These are phyloP conservation scores for Rhopilema esculentum DNA, from an alignment of 30 jellyfish, hydroid and myxozoan species.

Conservation along the genomic window DNA sequence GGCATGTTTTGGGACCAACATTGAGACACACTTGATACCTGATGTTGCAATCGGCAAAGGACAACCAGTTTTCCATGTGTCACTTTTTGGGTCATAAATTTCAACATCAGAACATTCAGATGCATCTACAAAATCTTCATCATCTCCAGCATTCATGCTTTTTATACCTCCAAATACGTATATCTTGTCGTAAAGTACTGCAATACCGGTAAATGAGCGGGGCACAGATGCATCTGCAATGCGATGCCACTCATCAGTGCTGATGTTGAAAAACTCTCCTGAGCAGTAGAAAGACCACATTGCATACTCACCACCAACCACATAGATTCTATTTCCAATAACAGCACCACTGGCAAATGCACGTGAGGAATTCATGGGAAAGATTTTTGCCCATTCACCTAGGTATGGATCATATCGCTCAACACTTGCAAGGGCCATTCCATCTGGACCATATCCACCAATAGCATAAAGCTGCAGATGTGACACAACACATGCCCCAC, in stretches of 20 bases:
- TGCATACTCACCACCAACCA: conserved; percentile 98
- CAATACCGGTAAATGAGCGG: conserved; percentile 83
- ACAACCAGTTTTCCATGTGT: conserved; percentile 76
- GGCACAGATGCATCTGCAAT: conserved; percentile 91
- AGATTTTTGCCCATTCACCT: conserved; percentile 96
- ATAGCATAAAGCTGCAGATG: conserved; percentile 89
- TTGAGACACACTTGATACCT: conserved; percentile 76
- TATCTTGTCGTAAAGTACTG: conserved; percentile 58
- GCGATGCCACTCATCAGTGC: conserved; percentile 90
- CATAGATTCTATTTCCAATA: conserved; percentile 86
- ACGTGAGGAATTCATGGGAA: conserved; percentile 94
- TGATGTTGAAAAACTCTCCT: conserved; percentile 88
- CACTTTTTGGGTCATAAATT: conserved; percentile 61
- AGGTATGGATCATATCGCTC: conserved; percentile 91
- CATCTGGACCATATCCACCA: conserved; percentile 97
- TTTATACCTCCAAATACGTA: conserved; percentile 93
- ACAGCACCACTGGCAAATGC: conserved; percentile 97
- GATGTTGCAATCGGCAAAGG: conserved; percentile 90
- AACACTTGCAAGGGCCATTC: conserved; percentile 94
- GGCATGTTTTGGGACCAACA: conserved; percentile 63
- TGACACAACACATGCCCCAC: conserved; percentile 95
- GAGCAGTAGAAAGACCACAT: conserved; percentile 99
- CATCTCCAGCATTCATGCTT: conserved; percentile 59
- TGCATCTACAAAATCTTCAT: conserved; percentile 96
- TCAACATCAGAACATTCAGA: conserved; percentile 91